A percentile compares a stretch with the other conserved stretches of the same genome.
These are phyloP conservation scores for Dichetophora obliterata DNA, from an alignment of 2,888 invertebrate species.

Conservation along the genomic window DNA sequence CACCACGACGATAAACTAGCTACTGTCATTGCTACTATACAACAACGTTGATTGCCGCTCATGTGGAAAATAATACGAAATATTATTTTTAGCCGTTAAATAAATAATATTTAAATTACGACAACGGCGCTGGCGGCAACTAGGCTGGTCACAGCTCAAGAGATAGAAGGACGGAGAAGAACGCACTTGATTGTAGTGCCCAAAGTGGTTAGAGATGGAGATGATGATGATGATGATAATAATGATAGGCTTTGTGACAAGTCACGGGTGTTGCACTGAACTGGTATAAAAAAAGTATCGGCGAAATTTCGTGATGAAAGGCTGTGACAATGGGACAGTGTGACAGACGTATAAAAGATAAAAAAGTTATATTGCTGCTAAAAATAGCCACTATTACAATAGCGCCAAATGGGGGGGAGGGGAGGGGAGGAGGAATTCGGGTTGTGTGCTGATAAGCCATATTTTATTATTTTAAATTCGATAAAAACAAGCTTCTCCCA, in stretches of 20 bases:
- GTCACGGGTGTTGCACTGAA: too few species aligned
- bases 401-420: not conserved
- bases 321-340: not conserved
- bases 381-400: constrained; percentile 13
- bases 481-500: constrained; percentile 3
- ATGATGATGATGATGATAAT: not conserved
- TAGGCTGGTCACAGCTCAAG: not conserved
- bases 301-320: constrained; percentile 1
- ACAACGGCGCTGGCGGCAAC: not conserved
- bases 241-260: not conserved
- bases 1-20: not conserved
- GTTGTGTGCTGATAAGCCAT: not conserved
- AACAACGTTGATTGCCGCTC: not conserved
- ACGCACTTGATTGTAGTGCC: not conserved
- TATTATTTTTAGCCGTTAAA: constrained; percentile 34
- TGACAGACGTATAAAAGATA: not conserved
- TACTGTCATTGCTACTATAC: constrained; percentile 11
- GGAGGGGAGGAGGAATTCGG: too few species aligned
- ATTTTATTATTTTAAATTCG: constrained; percentile 15
- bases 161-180: not conserved
- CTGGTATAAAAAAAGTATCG: not conserved
- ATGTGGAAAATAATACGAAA: constrained; percentile 22
- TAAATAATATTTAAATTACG: constrained; percentile 28
- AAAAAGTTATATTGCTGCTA: not conserved
- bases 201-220: not conserved